Evolutionary conservation across 2,888 invertebrate genomes (phyloP), one percentile per base, ranked within the genome.

Genomic region (Rhagium mordax): DNA sequence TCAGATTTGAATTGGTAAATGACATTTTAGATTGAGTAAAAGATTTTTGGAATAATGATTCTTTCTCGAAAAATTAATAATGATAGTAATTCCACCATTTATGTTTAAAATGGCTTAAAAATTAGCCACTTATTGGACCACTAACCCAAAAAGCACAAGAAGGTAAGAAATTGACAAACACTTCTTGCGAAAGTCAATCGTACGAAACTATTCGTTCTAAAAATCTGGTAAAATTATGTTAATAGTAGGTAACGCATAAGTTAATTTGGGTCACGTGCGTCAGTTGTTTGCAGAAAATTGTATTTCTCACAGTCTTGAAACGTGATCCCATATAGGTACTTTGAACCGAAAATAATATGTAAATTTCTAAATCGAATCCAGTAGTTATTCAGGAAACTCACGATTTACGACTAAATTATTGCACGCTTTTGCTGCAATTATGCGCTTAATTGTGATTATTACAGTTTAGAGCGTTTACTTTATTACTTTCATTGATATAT

Each of bases 281-380:
- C 13, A 3, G 41, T 8, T 41, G 3, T 13, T 41, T 10, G 2
- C 41, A 41, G 41, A n/a, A 41, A 10, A 41, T 13, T 41, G 1
- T 4, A n/a, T n/a, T 41, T 41, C 41, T 41, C 41, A 41, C 41
- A 41, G 41, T n/a, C n/a, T 41, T n/a, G n/a, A 41, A 41, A n/a
- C 20, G 51, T 51, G 20, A 51, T 51, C 2, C 13, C 4, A 51
- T 20, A 51, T 18, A 51, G 8, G 18, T 8, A 51, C 2, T 20
- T 10, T 57, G 20, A 15, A 57, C 57, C 57, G 57, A 20, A 57
- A 57, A 27, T 20, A 57, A 57, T 57, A 57, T 57, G 57, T 27
- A 57, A 57, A 57, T 57, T 57, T 57, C 51, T 57, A 57, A 57
- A n/a, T n/a, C n/a, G 24, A 27, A 21, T 57, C 59, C 29, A 16